Evolutionary conservation across 2,888 invertebrate species (phyloP), one percentile per base, ranked within the genome.

Genomic region (Pristionchus entomophagus): DNA sequence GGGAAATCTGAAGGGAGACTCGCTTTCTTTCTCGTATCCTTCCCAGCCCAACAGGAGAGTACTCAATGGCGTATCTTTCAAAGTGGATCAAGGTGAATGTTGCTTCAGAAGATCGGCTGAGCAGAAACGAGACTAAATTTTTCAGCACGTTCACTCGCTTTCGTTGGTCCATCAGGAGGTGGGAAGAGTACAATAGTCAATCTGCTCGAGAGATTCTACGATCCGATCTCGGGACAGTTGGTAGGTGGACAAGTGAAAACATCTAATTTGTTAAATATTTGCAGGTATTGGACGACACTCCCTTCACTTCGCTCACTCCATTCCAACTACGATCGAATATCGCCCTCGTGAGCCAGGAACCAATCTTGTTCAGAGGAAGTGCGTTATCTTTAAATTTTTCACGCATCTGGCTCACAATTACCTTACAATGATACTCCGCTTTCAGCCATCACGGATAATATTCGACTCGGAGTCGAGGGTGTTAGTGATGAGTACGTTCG

Each of bases 321-420:
- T 92, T 95, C 0, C 96, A 95, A 83, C 94, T 96, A 17, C 95
- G 97, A 87, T 95, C 95, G 77, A 96, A 96, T 88, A 95, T 97
- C 87, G 97, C 97, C 3, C 96, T 97, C 88, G 97, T 97, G 0
- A 96, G 97, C 4, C 97, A 97, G 94, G 97, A 97, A 92, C 97
- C 97, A 0, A 96, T 96, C 0, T 95, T 97, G 0, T 97, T 97
- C 94, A 96, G 78, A 32, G 78, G 78, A 80, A 80, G 78, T 80
- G 3, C 0, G 65, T 26, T 59, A 32, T n/a, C n/a, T 59, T 6
- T 6, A 4, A 22, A 4, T 5, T 26, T 59, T 22, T 26, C 26
- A 6, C 26, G 26, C 14, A 26, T 56, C 3, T 56, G 10, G 59
- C 2, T 10, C 17, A 26, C 17, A n/a, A 10, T 22, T 19, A 32